Base-by-base conservation (phyloP, 1,140 invertebrate species). In the Diprion similis region DNA sequence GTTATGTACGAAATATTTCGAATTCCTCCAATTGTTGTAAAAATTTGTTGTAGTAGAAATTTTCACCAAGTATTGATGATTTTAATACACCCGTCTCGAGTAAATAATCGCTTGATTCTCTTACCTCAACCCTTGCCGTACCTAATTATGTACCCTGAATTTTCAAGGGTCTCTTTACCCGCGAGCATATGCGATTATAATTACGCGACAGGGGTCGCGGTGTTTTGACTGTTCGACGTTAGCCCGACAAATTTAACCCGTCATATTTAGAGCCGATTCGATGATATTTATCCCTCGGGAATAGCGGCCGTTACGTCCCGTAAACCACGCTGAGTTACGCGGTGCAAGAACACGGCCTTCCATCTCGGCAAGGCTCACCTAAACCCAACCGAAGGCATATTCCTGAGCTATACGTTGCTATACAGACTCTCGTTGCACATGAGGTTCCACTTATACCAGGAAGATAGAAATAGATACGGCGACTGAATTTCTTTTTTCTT, bases 391-490 rank as follows among this genome's bases (percentile, higher is more conserved):
- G 10, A 13, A 71, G 64, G 64, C 66, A 72, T 71, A 46, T 65
- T 71, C 37, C 59, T 47, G 71, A 13, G 46, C n/a, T 68, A 13
- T n/a, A 7, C 64, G 11, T 10, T 67, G 71, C 74, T 74, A 17
- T 46, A 66, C 71, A 15, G 11, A 59, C 51, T 59, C 51, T 4
- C 51, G 66, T 18, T 45, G 46, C 69, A 46, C 69, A 70, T 70
- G 69, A 70, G 69, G 69, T 70, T 70, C 46, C 69, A 70, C 69
- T 70, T 70, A 59, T 59, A 70, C 37, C 37, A 46, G 69, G 13
- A 48, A 37, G 69, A 47, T 70, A 8, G 69, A 70, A 70, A 70
- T 70, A 70, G 69, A 70, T 70, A 70, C 69, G 19, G 69, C 13
- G 69, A 59, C 51, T 59, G 51, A 59, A 37, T 37, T 68, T 68